phyloP scores from a whole-genome alignment of 1,140 invertebrate species.

The Euwallacea similis region DNA sequence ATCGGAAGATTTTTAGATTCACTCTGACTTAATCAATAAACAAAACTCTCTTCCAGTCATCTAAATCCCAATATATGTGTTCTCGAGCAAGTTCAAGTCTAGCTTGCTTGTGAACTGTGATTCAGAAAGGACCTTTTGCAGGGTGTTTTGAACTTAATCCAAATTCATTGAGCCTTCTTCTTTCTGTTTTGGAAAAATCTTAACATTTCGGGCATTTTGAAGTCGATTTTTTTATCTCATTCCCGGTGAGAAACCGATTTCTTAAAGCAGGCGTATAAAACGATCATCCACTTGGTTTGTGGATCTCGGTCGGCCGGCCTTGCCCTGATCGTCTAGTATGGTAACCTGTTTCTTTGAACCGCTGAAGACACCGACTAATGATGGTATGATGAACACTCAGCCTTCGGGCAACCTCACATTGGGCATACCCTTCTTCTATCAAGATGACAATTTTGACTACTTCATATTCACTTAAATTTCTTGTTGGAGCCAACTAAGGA shows the following conservation, averaged over 20 bases:
- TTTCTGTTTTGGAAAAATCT: not conserved
- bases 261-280: not conserved
- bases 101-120: slow-evolving; percentile 7
- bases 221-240: slow-evolving; percentile 11
- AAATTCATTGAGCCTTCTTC: not conserved
- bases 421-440: not conserved
- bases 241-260: no score
- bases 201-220: slow-evolving; percentile 2
- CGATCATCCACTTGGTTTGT: slow-evolving; percentile 8
- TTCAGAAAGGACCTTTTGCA: not conserved
- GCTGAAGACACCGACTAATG: not conserved
- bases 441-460: not conserved
- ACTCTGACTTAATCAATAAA: slow-evolving; percentile 6
- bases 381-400: not conserved
- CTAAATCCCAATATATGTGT: not conserved
- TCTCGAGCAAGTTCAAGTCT: slow-evolving; percentile 1
- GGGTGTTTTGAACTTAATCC: not conserved
- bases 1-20: slow-evolving; percentile 11
- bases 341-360: slow-evolving; percentile 6
- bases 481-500: no score
- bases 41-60: not conserved
- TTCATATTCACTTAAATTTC: not conserved
- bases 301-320: not conserved
- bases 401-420: not conserved
- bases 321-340: slow-evolving; percentile 1